These are phyloP conservation scores for Harpagifer antarcticus DNA, from an alignment of 2,797 vertebrate species.

Conservation along the genomic window DNA sequence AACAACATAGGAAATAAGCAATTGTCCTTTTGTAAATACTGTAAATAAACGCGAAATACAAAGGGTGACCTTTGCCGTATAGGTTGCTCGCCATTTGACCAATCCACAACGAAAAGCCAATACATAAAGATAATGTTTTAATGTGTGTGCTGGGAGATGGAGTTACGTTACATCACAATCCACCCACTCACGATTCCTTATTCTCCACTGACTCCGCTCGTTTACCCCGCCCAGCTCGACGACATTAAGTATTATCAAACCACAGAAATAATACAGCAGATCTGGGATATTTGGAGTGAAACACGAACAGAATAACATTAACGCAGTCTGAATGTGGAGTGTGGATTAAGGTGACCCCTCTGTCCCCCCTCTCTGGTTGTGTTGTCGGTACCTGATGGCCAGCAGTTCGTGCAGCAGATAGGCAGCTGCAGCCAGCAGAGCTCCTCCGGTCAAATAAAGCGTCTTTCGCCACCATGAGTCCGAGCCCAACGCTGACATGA, in stretches of 20 bases:
- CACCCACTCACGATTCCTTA: constrained; percentile 73
- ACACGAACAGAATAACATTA: constrained; percentile 3
- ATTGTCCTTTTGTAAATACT: not conserved
- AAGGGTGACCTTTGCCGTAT: not conserved
- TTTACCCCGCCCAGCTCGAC: constrained; percentile 61
- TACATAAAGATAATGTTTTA: constrained; percentile 30
- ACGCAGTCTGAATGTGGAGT: no score
- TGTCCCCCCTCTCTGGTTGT: not conserved
- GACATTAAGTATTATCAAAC: constrained; percentile 60
- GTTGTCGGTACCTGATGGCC: constrained; percentile 90
- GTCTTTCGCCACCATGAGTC: constrained; percentile 99
- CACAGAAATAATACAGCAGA: constrained; percentile 47
- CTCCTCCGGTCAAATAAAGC: constrained; percentile 96
- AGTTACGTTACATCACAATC: constrained; percentile 72
- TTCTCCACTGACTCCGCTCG: constrained; percentile 51
- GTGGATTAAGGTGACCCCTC: not conserved
- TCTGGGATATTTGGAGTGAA: not conserved
- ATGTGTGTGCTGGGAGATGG: constrained; percentile 38
- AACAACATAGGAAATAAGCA: not conserved
- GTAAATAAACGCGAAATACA: not conserved
- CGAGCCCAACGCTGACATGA: constrained; percentile 94
- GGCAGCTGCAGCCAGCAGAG: constrained; percentile 96
- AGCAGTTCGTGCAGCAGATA: constrained; percentile 97
- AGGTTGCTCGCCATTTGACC: not conserved
- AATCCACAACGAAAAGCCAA: constrained; percentile 6